Conservation (phyloP, 2,113 vertebrate species). For the Phaetusa simplex region DNA sequence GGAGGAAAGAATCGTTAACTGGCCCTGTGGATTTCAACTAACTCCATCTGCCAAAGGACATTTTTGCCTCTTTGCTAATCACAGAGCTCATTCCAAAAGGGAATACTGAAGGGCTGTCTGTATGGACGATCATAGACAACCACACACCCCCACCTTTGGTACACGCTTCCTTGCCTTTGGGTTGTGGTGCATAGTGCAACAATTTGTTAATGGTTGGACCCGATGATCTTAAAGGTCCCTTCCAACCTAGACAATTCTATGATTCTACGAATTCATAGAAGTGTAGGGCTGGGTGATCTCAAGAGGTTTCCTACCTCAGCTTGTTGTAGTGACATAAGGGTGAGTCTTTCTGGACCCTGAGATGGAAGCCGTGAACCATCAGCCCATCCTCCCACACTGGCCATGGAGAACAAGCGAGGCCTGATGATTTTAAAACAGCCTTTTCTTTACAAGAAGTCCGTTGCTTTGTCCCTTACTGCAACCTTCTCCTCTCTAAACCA, state of each 20-base stretch:
- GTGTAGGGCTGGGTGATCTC: background rate
- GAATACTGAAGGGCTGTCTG: rapidly evolving
- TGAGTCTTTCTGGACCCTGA: background rate
- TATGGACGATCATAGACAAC: background rate
- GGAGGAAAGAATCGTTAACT: background rate
- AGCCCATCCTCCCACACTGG: background rate
- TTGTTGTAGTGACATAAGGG: background rate
- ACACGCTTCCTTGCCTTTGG: background rate
- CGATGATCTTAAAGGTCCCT: no score
- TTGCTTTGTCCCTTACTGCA: background rate
- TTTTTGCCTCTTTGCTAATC: background rate
- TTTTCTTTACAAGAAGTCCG: background rate
- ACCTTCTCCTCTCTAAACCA: background rate
- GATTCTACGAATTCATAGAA: background rate
- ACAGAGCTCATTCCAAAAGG: background rate
- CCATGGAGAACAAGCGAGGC: rapidly evolving
- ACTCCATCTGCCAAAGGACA: background rate
- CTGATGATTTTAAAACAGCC: background rate
- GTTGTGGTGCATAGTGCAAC: background rate
- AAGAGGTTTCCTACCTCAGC: background rate
- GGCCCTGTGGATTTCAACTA: background rate
- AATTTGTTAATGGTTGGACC: no score
- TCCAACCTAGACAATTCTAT: no score
- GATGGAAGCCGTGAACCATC: background rate
- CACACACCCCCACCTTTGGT: rapidly evolving